Evolutionary conservation across 1,140 invertebrate genomes (phyloP), one percentile per base, ranked within the genome.

Genomic region (Drosophila orosa): DNA sequence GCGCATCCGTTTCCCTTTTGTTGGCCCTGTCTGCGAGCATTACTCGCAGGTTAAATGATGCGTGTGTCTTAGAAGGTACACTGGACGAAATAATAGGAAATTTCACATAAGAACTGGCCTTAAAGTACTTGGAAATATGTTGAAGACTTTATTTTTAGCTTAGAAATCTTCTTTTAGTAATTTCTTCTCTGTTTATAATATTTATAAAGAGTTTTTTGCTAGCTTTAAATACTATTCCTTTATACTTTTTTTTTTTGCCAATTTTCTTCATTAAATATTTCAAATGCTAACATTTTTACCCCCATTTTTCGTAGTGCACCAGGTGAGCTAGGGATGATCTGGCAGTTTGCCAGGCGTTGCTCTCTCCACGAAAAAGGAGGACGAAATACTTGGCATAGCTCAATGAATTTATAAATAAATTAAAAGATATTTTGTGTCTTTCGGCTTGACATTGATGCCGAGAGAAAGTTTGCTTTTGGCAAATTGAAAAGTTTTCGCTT

Each of bases 341-440:
- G 65, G 74, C 78, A 63, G 59, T 42, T 76, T 89, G 67, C 77
- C 76, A 84, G 19, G 45, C 22, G 10, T 7, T 15, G 29, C 25
- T 50, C 17, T 13, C 27, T 19, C 17, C 35, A 15, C 27, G 24
- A 15, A 17, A 47, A 47, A 45, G 17, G 12, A 10, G 42, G 42
- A 17, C 29, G 24, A 44, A 50, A 31, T 67, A 37, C 44, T 57
- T 39, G 33, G 78, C 57, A 73, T 81, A 80, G 74, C 60, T 78
- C 61, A 78, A 58, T 56, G 74, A 66, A 58, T 67, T 60, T 71
- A 90, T 90, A 90, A 90, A 90, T 90, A 90, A 90, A 90, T 90
- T 86, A 85, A 75, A 81, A 75, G 65, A 74, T 75, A 80, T 89
- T 89, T 89, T 80, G 33, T 78, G 67, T 72, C 68, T 74, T 80